phyloP scores from a whole-genome alignment of 1,140 invertebrate species.

The Halesus radiatus region DNA sequence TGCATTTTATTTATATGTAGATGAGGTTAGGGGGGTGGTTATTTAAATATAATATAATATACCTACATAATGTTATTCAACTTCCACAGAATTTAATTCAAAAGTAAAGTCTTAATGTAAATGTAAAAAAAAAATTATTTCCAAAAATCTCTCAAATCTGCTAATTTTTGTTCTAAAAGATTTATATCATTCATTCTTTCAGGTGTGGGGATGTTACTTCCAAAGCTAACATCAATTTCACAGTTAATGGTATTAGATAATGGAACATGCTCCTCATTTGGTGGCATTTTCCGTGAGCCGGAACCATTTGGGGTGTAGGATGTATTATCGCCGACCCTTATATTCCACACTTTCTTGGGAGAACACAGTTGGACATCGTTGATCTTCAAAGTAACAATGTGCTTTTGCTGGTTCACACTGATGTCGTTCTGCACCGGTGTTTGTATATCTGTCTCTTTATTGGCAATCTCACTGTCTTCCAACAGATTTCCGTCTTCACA shows the following conservation, averaged over 20 bases:
- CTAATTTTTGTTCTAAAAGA: slow-evolving; percentile 65
- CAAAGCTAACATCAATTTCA: slow-evolving; percentile 54
- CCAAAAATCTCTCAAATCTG: slow-evolving; percentile 51
- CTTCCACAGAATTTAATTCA: background rate
- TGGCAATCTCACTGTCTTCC: background rate
- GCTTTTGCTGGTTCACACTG: slow-evolving; percentile 52
- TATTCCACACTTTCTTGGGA: slow-evolving; percentile 63
- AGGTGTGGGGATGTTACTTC: slow-evolving; percentile 62
- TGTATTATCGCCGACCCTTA: slow-evolving; percentile 56
- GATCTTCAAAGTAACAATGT: slow-evolving; percentile 60
- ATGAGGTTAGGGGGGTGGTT: too few relatives aligned
- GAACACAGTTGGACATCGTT: slow-evolving; percentile 58
- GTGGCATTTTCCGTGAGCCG: background rate
- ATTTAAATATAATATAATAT: background rate
- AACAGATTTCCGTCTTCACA: background rate
- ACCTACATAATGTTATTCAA: background rate
- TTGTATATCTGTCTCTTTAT: background rate
- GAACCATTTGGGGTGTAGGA: slow-evolving; percentile 51
- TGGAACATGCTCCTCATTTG: background rate
- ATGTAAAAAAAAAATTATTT: too few relatives aligned
- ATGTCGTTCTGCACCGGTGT: slow-evolving; percentile 16
- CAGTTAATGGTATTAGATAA: slow-evolving; percentile 36
- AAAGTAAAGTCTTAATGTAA: slow-evolving; percentile 7
- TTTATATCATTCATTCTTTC: slow-evolving; percentile 66
- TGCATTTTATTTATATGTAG: too few relatives aligned